phyloP scores from a whole-genome alignment of 2,113 vertebrate genomes.

The Piaya cayana region DNA sequence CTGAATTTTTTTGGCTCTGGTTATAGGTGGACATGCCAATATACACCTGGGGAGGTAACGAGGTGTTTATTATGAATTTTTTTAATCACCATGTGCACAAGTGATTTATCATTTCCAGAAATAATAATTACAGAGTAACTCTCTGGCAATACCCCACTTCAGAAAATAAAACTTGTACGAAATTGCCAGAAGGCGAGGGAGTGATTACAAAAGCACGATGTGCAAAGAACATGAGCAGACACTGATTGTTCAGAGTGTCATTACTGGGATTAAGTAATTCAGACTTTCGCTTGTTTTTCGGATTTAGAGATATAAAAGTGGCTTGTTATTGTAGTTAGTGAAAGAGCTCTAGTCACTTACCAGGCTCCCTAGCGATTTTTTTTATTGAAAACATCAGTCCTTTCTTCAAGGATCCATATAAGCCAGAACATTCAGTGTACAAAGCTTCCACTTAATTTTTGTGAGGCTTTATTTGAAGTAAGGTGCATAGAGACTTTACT shows the following conservation, averaged over 20 bases:
- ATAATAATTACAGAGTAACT: constrained; percentile 48
- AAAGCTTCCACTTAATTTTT: not conserved
- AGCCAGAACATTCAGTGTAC: not conserved
- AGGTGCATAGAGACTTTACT: not conserved
- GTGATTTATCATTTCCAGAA: constrained; percentile 2
- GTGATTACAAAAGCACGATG: not conserved
- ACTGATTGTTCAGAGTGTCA: not conserved
- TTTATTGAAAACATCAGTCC: not conserved
- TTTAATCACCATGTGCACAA: not conserved
- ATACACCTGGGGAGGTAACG: not conserved
- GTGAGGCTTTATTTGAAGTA: not conserved
- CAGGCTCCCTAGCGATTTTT: not conserved
- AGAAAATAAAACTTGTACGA: constrained; percentile 10
- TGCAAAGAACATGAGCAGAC: not conserved
- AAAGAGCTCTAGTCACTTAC: not conserved
- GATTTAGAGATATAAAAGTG: not conserved
- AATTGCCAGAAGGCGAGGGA: not conserved
- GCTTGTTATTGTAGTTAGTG: not conserved
- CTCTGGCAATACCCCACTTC: not conserved
- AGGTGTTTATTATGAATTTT: constrained; percentile 38
- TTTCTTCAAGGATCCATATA: not conserved
- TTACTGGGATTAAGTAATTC: constrained; percentile 5
- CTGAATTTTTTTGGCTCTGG: not conserved
- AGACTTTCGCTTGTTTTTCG: not conserved
- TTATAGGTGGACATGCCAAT: not conserved